These are phyloP conservation scores for Tenualosa ilisha DNA, from an alignment of 2,797 vertebrate genomes.

Conservation along the genomic window DNA sequence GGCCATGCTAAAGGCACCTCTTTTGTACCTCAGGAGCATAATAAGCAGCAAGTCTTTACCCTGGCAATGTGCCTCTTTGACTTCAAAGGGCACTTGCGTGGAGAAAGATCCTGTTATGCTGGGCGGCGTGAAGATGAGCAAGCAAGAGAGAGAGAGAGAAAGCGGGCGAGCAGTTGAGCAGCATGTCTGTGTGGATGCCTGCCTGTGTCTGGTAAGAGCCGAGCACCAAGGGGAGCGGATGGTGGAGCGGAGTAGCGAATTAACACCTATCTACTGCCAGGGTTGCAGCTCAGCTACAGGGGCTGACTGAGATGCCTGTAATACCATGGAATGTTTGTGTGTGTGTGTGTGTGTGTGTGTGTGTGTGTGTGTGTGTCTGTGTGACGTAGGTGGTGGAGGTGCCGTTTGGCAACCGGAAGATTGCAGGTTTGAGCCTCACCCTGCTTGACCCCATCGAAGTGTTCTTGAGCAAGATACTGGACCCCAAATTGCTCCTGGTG, in stretches of 20 bases:
- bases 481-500: no score
- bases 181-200: not conserved
- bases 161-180: not conserved
- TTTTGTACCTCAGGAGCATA: conserved; percentile 69
- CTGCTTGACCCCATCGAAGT: no score
- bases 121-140: conserved; percentile 46
- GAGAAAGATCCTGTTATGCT: conserved; percentile 70
- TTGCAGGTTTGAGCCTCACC: no score
- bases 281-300: not conserved
- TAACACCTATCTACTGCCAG: not conserved
- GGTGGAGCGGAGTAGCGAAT: not conserved
- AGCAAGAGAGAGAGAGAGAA: no score
- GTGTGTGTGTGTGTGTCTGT: not conserved
- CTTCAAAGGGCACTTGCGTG: conserved; percentile 64
- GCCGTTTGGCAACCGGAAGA: no score
- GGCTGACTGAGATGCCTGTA: not conserved
- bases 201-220: not conserved
- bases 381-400: no score
- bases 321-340: not conserved
- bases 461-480: no score
- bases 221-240: conserved; percentile 26
- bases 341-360: not conserved
- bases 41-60: conserved; percentile 68
- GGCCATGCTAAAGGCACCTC: conserved; percentile 63
- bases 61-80: conserved; percentile 63